Evolutionary conservation across 2,888 invertebrate species (phyloP), one percentile per base, ranked within the genome.

Genomic region (Dascillus cervinus): DNA sequence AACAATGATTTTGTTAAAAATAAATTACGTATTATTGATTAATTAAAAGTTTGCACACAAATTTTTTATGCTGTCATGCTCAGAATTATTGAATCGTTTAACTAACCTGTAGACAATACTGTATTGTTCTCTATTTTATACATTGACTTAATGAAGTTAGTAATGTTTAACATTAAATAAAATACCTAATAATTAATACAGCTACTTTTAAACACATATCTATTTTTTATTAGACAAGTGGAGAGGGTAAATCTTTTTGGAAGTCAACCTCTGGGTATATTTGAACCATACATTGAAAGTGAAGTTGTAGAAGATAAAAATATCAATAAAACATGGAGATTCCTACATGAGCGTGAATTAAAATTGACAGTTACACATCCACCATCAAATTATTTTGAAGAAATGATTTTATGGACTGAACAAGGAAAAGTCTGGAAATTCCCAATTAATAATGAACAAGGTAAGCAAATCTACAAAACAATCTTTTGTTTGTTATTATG

Each of bases 401-500:
- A 97, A 66, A 82, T 94, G 80, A 84, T 88, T 25, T 59, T 77
- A 29, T 95, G 94, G 95, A 97, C 97, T 0, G 79, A 91, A 32
- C 80, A 91, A 60, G 92, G 91, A 22, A 95, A 92, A 66, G 63
- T 96, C 8, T 98, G 97, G 97, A 79, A 82, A 44, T 98, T 95
- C 60, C 98, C 98, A 2, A 91, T 98, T 40, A 75, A 98, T 62
- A 98, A 98, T 69, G 97, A 98, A 66, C 86, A 89, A 72, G 95
- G 90, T 84, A 63, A 32, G 34, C 12, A n/a, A n/a, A n/a, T n/a
- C n/a, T n/a, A n/a, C n/a, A n/a, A n/a, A n/a, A n/a, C n/a, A n/a
- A n/a, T n/a, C n/a, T n/a, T n/a, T n/a, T n/a, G n/a, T n/a, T n/a
- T n/a, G n/a, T n/a, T 82, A 82, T 80, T 29, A 58, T 83, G 55